These are phyloP conservation scores for Drosophila limbata DNA, from an alignment of 2,888 invertebrate genomes.

Conservation along the genomic window DNA sequence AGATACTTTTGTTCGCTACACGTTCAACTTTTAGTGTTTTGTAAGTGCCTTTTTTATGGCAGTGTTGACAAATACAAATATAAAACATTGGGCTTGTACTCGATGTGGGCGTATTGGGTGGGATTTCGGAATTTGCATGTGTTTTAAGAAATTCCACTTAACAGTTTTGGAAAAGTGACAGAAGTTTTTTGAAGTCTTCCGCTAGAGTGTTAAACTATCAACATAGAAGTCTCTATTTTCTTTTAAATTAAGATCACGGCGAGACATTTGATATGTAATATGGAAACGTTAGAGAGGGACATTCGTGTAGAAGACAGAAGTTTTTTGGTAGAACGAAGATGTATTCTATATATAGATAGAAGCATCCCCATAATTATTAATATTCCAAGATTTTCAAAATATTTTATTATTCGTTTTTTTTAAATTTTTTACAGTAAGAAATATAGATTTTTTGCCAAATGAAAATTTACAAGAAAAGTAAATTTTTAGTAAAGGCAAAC, in stretches of 20 bases:
- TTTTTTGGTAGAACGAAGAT: too few relatives aligned
- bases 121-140: slow-evolving; percentile 51
- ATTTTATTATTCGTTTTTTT: too few relatives aligned
- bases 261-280: not conserved
- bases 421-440: too few relatives aligned
- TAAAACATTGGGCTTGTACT: slow-evolving; percentile 26
- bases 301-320: not conserved
- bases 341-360: too few relatives aligned
- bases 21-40: slow-evolving; percentile 21
- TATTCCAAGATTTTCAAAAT: too few relatives aligned
- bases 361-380: too few relatives aligned
- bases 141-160: slow-evolving; percentile 34
- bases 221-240: slow-evolving; percentile 16
- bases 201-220: slow-evolving; percentile 24
- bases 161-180: slow-evolving; percentile 30
- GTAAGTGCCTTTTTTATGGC: slow-evolving; percentile 37
- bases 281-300: not conserved
- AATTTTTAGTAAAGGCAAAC: too few relatives aligned
- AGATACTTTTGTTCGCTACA: slow-evolving; percentile 30
- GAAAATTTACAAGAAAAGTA: too few relatives aligned
- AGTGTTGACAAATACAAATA: slow-evolving; percentile 35
- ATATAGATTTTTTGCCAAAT: too few relatives aligned
- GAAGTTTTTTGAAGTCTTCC: slow-evolving; percentile 32
- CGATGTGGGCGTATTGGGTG: slow-evolving; percentile 50
- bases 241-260: slow-evolving; percentile 26